Base-by-base conservation (phyloP, 23 tunicate species). In the Trididemnum nubilum region DNA sequence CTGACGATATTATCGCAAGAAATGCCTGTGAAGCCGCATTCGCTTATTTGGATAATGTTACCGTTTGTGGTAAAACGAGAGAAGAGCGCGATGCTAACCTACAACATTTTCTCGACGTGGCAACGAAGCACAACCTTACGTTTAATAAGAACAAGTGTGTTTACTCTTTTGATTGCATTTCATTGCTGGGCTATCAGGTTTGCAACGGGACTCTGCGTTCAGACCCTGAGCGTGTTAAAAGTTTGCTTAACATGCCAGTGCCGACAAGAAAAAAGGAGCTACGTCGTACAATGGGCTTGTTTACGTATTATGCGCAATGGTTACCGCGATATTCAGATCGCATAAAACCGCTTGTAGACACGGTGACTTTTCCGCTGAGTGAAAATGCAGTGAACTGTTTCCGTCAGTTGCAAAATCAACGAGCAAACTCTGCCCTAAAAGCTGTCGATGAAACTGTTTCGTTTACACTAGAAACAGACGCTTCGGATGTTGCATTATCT, bases 291-390 rank as follows among this genome's bases (percentile, higher is more conserved):
- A 19, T 78, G 2, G 82, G 82, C 5, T 3, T 78, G n/a, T 78
- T 78, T 28, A 71, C 80, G 5, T 61, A 61, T 24, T 39, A 49
- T 49, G 80, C 80, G 15, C 71, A 39, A 18, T 74, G 72, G 80
- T 19, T 78, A 19, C 73, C 73, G 18, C 18, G 19, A 18, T 74
- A 22, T 74, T 74, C 80, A 9, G 64, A 74, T 26, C 5, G 25
- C 49, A 49, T 49, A 5, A 40, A 40, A 3, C 71, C 64, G 2
- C 26, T 40, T 28, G 26, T 40, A 4, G 34, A 74, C 60, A 39
- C 65, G 24, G 32, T 25, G n/a, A 27, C 12, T 15, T 19, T 75
- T 38, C 80, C 80, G 9, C 71, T 75, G n/a, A 49, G 15, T 24
- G 65, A 27, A 25, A 7, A 75, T 3, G 80, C 80, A 9, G 27